These are phyloP conservation scores for Eupithecia subfuscata DNA, from an alignment of 2,888 invertebrate genomes.

Conservation along the genomic window DNA sequence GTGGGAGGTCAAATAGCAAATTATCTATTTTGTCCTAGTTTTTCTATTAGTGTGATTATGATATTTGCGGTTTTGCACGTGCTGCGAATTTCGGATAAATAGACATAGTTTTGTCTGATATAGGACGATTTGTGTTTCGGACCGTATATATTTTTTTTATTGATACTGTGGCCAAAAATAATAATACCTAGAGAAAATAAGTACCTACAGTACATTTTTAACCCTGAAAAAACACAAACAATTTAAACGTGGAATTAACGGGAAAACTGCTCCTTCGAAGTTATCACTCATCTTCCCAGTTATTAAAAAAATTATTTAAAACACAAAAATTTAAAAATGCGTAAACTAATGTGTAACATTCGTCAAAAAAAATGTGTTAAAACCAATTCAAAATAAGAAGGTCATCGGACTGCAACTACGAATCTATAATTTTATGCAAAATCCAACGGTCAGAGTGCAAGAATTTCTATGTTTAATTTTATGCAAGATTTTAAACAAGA, in stretches of 20 bases:
- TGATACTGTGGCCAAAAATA: neutral
- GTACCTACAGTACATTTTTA: neutral
- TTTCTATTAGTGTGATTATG: slow-evolving; percentile 26
- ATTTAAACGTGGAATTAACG: neutral
- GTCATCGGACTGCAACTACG: slow-evolving; percentile 23
- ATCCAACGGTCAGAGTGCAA: slow-evolving; percentile 57
- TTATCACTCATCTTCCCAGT: neutral
- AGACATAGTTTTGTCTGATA: neutral
- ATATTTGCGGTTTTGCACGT: slow-evolving; percentile 18
- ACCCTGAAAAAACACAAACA: neutral
- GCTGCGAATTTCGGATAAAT: neutral
- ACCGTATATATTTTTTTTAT: neutral
- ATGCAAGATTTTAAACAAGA: slow-evolving; percentile 79
- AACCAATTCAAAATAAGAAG: slow-evolving; percentile 9
- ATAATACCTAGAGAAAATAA: neutral
- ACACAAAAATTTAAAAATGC: neutral
- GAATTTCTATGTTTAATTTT: slow-evolving; percentile 62
- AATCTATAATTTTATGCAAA: slow-evolving; percentile 35
- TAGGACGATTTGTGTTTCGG: neutral
- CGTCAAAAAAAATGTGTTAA: neutral
- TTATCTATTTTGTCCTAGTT: slow-evolving; percentile 43
- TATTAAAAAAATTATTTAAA: neutral
- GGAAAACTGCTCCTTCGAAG: neutral
- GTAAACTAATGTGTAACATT: neutral
- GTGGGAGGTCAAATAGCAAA: slow-evolving; percentile 38